Base-by-base conservation (phyloP, 1,140 invertebrate species). In the Tigriopus japonicus region DNA sequence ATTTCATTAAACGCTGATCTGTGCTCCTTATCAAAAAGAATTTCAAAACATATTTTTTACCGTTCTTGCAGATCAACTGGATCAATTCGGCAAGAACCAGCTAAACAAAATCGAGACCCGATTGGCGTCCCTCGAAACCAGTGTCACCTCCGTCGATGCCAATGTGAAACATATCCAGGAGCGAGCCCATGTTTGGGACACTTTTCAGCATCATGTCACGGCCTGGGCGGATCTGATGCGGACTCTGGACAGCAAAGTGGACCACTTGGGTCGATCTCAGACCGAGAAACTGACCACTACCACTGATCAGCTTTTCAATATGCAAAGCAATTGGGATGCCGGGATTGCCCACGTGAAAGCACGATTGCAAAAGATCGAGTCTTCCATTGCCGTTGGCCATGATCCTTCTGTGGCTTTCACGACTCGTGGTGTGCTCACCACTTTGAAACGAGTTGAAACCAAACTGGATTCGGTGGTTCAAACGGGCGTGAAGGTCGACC, bases 191-290 rank as follows among this genome's bases (percentile, higher is more conserved):
- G 68, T 72, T 6, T 75, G 73, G 73, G 73, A 74, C 62, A 71
- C 72, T 17, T 72, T 74, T 66, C 73, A 75, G 63, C 66, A 71
- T 42, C 72, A 74, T 63, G 69, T 75, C 6, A 64, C 71, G 9
- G 72, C 73, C 7, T 75, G 73, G 73, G 72, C 72, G 56, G 73
- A 75, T 45, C 73, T 74, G 64, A 70, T 75, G n/a, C 70, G 70
- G 49, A 67, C 71, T 9, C 56, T 73, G n/a, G 73, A 74, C 60
- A 69, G 67, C 59, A 74, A 75, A 66, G 63, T 73, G 17, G 72
- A 73, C 55, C 42, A 49, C 10, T 49, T 49, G 45, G 21, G 45
- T 49, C 45, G 45, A 6, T 49, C 45, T 2, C 45, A 49, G 21
- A 49, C 21, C 3, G 45, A 49, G n/a, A 49, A 21, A 12, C 45